Conservation (phyloP, 1,140 invertebrate species). For the Dendrolimus kikuchii region DNA sequence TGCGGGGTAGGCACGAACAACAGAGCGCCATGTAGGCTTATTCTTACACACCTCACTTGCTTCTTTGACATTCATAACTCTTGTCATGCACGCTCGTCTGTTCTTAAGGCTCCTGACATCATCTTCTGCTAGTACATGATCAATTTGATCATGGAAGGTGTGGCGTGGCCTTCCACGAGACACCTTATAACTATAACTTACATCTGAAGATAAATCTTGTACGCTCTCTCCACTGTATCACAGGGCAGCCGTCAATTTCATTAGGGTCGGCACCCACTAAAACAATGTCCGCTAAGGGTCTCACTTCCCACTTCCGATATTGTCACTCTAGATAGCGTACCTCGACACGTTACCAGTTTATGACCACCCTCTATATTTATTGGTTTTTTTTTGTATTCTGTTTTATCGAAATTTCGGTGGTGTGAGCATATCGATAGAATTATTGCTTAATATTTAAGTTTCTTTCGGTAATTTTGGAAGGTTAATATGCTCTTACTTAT, state of each 20-base stretch:
- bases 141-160: no score
- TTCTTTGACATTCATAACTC: no score
- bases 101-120: no score
- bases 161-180: no score
- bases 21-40: no score
- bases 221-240: slow-evolving; percentile 6
- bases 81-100: no score
- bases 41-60: no score
- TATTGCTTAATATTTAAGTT: not conserved
- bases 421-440: not conserved
- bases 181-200: not conserved
- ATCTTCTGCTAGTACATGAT: no score
- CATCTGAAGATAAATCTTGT: slow-evolving; percentile 17
- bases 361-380: slow-evolving; percentile 21
- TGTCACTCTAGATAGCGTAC: slow-evolving; percentile 30
- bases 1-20: no score
- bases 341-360: slow-evolving; percentile 15
- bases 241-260: slow-evolving; percentile 39
- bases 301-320: slow-evolving; percentile 28
- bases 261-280: slow-evolving; percentile 45
- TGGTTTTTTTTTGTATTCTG: slow-evolving; percentile 9
- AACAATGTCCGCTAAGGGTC: slow-evolving; percentile 31
- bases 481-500: no score
- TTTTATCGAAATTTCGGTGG: not conserved
- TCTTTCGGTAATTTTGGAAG: no score